phyloP scores from a whole-genome alignment of 2,113 vertebrate genomes.

The Hassar affinis region DNA sequence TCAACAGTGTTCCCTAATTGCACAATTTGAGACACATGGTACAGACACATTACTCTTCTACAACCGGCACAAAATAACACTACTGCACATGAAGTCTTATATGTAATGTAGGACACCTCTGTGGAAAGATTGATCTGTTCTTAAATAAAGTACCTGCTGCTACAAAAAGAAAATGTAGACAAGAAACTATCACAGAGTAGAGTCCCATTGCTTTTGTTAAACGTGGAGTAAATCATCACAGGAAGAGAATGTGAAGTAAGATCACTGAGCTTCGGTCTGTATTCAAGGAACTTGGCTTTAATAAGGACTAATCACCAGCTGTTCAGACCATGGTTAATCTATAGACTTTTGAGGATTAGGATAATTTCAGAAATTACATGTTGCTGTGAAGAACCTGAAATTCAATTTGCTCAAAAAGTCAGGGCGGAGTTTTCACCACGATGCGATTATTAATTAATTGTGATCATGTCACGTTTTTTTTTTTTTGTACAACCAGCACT shows the following conservation, averaged over 20 bases:
- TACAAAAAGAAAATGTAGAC: constrained; percentile 18
- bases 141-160: background rate
- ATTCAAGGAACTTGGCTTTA: constrained; percentile 13
- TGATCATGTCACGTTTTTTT: too few species aligned
- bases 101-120: background rate
- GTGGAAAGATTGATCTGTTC: constrained; percentile 23
- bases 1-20: background rate
- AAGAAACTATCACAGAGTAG: background rate
- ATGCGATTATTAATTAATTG: too few species aligned
- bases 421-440: too few species aligned
- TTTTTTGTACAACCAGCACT: background rate
- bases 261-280: background rate
- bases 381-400: background rate
- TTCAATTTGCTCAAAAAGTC: background rate
- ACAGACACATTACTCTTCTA: constrained; percentile 20
- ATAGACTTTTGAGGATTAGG: background rate
- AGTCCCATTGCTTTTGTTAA: constrained; percentile 27
- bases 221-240: constrained; percentile 35
- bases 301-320: constrained; percentile 19
- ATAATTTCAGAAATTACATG: background rate
- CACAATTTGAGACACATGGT: constrained; percentile 26
- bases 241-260: background rate
- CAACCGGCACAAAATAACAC: constrained; percentile 28
- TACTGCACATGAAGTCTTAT: constrained; percentile 25
- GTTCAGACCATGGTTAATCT: constrained; percentile 22